A percentile compares a stretch with the other conserved stretches of the same genome.
phyloP scores from a whole-genome alignment of 2,797 vertebrate species.

The Sylvilagus floridanus region DNA sequence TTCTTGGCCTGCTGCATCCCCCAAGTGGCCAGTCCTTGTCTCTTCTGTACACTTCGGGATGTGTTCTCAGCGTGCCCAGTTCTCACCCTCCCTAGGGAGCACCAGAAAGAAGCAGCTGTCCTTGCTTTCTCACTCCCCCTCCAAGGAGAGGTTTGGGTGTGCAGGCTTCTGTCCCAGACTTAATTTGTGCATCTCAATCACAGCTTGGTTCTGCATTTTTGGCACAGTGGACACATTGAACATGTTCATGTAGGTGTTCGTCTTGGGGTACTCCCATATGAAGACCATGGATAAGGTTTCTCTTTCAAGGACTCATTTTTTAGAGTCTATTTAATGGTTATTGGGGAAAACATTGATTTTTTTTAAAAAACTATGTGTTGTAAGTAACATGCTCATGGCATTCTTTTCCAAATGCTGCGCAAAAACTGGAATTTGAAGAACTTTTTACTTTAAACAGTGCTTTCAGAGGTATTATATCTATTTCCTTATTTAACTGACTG shows the following conservation, averaged over 20 bases:
- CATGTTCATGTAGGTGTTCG: neutral
- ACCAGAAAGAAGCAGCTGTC: neutral
- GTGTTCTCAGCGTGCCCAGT: constrained; percentile 49
- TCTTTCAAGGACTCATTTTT: constrained; percentile 21
- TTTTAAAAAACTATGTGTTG: neutral
- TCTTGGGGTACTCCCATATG: neutral
- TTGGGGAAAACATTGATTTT: neutral
- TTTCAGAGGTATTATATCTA: constrained; percentile 49
- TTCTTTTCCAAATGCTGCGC: constrained; percentile 50
- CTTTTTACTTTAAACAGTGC: constrained; percentile 39
- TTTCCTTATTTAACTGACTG: constrained; percentile 70
- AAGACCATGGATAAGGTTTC: neutral
- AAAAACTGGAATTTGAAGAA: constrained; percentile 56
- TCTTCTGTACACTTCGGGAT: neutral
- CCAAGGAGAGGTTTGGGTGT: neutral
- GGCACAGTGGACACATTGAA: neutral
- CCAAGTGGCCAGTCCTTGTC: constrained; percentile 6
- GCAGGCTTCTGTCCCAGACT: neutral
- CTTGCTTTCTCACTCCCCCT: constrained; percentile 13
- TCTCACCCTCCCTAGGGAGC: constrained; percentile 14
- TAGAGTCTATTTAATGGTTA: constrained; percentile 17
- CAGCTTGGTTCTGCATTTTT: neutral
- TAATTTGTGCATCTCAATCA: neutral
- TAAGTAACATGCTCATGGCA: neutral
- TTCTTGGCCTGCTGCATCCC: constrained; percentile 62